A percentile compares a stretch with the other conserved stretches of the same genome.
phyloP scores from a whole-genome alignment of 2,888 invertebrate genomes.

The Ditylenchus weischeri region DNA sequence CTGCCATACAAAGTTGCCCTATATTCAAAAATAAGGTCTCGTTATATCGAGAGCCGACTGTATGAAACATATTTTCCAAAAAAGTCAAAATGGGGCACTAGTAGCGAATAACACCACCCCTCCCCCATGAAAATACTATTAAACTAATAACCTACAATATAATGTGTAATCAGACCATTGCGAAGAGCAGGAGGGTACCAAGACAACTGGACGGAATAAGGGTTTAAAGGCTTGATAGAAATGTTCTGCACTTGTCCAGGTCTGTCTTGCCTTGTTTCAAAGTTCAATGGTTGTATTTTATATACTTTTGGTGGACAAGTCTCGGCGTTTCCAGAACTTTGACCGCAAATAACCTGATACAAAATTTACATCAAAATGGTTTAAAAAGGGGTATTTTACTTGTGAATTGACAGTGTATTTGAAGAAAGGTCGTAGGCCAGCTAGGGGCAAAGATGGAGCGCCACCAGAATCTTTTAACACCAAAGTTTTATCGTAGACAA shows the following conservation, averaged over 20 bases:
- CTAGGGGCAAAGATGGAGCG: constrained; percentile 25
- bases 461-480: constrained; percentile 19
- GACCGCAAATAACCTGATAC: constrained; percentile 31
- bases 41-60: too few relatives aligned
- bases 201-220: constrained; percentile 49
- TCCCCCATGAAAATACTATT: too few relatives aligned
- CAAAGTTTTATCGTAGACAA: constrained; percentile 39
- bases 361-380: too few relatives aligned
- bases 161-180: constrained; percentile 53
- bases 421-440: constrained; percentile 51
- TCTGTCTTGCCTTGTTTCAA: constrained; percentile 49
- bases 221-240: constrained; percentile 37
- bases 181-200: constrained; percentile 49
- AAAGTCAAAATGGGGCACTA: too few relatives aligned
- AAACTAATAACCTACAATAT: constrained; percentile 31
- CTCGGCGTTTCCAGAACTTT: background rate
- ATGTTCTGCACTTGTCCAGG: constrained; percentile 48
- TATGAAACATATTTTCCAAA: too few relatives aligned
- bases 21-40: background rate
- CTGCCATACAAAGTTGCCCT: constrained; percentile 1
- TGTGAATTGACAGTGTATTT: constrained; percentile 52
- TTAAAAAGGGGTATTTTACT: too few relatives aligned
- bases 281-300: constrained; percentile 32
- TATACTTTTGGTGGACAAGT: constrained; percentile 17
- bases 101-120: too few relatives aligned